Conservation (phyloP, 2,888 invertebrate genomes). For the Lottia scabra region DNA sequence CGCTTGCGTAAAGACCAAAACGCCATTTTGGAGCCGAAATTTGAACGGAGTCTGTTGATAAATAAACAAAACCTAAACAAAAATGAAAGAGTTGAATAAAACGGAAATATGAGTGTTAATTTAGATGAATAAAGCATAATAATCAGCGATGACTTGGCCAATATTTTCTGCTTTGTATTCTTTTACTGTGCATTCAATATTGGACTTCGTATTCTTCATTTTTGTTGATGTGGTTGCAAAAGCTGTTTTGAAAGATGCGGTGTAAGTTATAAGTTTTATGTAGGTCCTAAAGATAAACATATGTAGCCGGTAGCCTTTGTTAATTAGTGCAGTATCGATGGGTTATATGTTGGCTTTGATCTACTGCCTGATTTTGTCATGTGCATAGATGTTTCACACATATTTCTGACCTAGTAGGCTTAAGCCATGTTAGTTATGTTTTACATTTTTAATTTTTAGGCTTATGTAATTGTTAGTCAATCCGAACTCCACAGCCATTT, state of each 20-base stretch:
- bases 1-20: conserved; percentile 33
- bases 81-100: conserved; percentile 3
- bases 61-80: conserved; percentile 3
- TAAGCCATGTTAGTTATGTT: no score
- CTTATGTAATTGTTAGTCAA: no score
- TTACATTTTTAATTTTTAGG: no score
- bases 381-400: no score
- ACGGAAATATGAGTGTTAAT: background rate
- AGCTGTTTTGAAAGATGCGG: conserved; percentile 48
- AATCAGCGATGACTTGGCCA: conserved; percentile 31
- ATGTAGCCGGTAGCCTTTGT: no score
- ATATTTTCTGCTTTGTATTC: conserved; percentile 29
- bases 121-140: background rate
- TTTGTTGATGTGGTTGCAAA: conserved; percentile 56
- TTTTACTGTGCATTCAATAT: conserved; percentile 36
- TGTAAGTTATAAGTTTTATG: conserved; percentile 34
- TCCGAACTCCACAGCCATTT: no score
- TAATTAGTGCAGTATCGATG: no score
- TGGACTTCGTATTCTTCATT: conserved; percentile 53
- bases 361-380: no score
- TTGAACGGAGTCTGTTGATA: conserved; percentile 28
- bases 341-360: no score
- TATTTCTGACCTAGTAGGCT: no score
- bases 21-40: conserved; percentile 51
- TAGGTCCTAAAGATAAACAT: no score